Percentiles rank a stretch among this genome's conserved stretches.
phyloP scores from a whole-genome alignment of 2,113 vertebrate genomes.

The Lanius collurio region DNA sequence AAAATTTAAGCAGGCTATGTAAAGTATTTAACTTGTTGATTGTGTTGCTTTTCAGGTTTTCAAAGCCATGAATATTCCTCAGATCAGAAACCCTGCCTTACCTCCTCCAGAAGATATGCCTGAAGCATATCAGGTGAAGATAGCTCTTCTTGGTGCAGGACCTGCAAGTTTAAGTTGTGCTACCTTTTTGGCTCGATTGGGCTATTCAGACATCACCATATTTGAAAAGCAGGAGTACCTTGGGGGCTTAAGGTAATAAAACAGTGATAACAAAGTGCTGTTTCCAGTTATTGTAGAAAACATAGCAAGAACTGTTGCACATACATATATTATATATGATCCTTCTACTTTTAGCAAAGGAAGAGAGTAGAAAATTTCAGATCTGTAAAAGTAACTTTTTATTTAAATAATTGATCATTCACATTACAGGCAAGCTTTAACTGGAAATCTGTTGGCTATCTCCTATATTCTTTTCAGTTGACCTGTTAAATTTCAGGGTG shows the following conservation, averaged over 20 bases:
- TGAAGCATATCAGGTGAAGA: constrained; percentile 76
- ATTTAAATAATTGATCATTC: not conserved
- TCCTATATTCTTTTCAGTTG: not conserved
- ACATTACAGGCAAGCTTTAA: not conserved
- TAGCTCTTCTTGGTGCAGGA: constrained; percentile 85
- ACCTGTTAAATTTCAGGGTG: not conserved
- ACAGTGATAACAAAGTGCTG: not conserved
- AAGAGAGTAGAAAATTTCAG: not conserved
- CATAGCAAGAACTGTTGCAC: not conserved
- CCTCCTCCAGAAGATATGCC: constrained; percentile 73
- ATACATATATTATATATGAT: not conserved
- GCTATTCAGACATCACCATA: constrained; percentile 83
- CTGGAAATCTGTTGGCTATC: not conserved
- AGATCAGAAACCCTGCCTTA: constrained; percentile 78
- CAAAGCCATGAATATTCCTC: constrained; percentile 84
- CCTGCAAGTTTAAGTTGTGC: constrained; percentile 87
- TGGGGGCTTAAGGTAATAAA: constrained; percentile 84
- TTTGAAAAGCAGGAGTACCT: constrained; percentile 83
- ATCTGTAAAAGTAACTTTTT: not conserved
- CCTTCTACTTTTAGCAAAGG: not conserved
- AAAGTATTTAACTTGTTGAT: not conserved
- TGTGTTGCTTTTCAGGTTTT: constrained; percentile 76
- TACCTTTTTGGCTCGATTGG: constrained; percentile 82
- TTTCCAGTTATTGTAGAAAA: not conserved
- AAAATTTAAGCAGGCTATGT: not conserved